Percentiles rank a stretch among this genome's conserved stretches.
Conservation (phyloP, 2,797 vertebrate species). For the Gambusia yucatana region DNA sequence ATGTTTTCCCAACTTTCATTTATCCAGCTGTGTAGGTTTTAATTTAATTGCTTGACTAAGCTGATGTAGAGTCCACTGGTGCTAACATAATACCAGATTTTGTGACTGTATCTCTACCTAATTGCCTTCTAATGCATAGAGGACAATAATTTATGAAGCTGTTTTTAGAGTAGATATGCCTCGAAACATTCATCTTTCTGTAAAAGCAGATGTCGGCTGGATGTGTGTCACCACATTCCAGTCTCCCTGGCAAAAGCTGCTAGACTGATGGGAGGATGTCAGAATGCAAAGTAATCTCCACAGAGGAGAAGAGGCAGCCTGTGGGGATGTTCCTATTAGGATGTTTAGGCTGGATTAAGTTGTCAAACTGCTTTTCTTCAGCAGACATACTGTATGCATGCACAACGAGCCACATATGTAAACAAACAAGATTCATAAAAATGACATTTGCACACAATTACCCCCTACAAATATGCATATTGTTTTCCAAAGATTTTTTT, state of each 20-base stretch:
- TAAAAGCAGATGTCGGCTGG: constrained; percentile 57
- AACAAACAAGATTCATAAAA: constrained; percentile 39
- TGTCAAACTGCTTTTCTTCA: constrained; percentile 69
- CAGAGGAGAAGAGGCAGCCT: constrained; percentile 69
- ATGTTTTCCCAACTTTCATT: neutral
- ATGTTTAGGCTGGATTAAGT: constrained; percentile 79
- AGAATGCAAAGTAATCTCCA: constrained; percentile 77
- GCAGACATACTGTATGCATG: constrained; percentile 41
- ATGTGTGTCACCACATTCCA: constrained; percentile 36
- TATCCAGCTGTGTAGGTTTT: neutral
- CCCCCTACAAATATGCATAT: constrained; percentile 24
- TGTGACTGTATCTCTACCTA: neutral
- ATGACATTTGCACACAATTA: constrained; percentile 37
- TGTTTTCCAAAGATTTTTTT: constrained; percentile 24
- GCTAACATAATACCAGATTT: neutral
- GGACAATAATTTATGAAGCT: constrained; percentile 2
- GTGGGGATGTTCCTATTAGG: constrained; percentile 73
- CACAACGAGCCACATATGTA: constrained; percentile 26
- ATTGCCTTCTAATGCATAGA: constrained; percentile 1
- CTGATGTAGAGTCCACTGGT: neutral
- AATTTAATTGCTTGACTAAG: neutral
- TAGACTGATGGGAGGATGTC: constrained; percentile 58
- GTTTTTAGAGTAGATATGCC: constrained; percentile 36
- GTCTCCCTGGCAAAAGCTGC: constrained; percentile 44
- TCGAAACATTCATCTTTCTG: constrained; percentile 34